These are phyloP conservation scores for Isoperla grammatica DNA, from an alignment of 2,888 invertebrate genomes.

Conservation along the genomic window DNA sequence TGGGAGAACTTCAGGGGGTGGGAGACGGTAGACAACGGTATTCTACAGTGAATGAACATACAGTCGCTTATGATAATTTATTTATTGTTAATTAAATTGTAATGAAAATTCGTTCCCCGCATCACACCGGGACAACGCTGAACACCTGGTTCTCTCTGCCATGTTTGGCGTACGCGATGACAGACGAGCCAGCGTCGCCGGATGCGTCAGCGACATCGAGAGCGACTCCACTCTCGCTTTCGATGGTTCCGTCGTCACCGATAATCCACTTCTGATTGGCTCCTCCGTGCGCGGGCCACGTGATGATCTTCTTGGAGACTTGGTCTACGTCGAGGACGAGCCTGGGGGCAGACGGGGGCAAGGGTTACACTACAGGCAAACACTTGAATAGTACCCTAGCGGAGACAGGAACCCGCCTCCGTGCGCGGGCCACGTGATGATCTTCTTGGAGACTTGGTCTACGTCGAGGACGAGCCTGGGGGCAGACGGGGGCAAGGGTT, in stretches of 20 bases:
- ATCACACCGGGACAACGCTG: too few species aligned
- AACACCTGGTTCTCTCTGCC: slow-evolving; percentile 6
- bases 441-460: not conserved
- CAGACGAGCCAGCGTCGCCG: not conserved
- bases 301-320: not conserved
- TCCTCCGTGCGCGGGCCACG: not conserved
- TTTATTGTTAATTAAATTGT: too few species aligned
- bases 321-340: slow-evolving; percentile 4
- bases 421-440: not conserved
- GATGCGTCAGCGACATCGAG: not conserved
- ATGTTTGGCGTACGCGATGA: not conserved
- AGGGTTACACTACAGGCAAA: too few species aligned
- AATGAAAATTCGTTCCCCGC: too few species aligned
- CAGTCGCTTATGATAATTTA: too few species aligned
- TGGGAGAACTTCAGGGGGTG: too few species aligned
- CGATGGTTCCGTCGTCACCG: not conserved
- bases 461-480: slow-evolving; percentile 2
- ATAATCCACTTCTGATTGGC: slow-evolving; percentile 7
- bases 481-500: not conserved
- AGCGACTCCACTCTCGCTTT: not conserved
- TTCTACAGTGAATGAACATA: too few species aligned
- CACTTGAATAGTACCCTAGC: too few species aligned
- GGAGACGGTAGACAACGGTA: too few species aligned
- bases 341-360: not conserved
- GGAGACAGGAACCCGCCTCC: too few species aligned